Base-by-base conservation (phyloP, 2,113 vertebrate species). In the Sciurus niger region DNA sequence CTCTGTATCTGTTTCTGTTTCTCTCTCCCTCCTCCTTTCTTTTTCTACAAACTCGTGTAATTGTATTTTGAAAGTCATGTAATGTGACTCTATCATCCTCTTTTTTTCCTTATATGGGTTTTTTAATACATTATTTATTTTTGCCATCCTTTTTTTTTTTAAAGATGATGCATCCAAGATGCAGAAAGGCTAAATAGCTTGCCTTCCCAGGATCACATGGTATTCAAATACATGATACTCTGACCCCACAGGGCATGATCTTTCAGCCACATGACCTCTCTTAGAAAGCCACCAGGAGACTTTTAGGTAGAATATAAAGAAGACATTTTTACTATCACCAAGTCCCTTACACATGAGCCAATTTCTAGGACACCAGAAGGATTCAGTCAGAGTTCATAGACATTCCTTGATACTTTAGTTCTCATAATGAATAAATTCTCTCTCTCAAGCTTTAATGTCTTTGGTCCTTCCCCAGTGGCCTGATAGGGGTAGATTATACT, bases 301-400 rank as follows among this genome's bases (percentile, higher is more conserved):
- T 68, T 30, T 84, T 18, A 55, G 28, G 32, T n/a, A 25, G 20
- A 60, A 58, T 22, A 1, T 79, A 37, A 89, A 84, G 93, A 24
- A 63, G 53, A 67, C 37, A 40, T 13, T 7, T 37, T 67, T 79
- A 87, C n/a, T 32, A 80, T 16, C 37, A 34, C 63, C 24, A 78
- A 82, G 37, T 86, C 68, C 40, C 48, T 12, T 28, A n/a, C 34
- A 80, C 40, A 20, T 80, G 65, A 93, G 55, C 67, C 85, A 74
- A 85, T 48, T 32, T 11, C 12, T 76, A 68, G 32, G 10, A 30
- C n/a, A 25, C 4, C 37, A 40, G 43, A 46, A 37, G 97, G 98
- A 98, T 99, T 99, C 99, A 98, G 67, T 46, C n/a, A 98, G 98
- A 98, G 99, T 99, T 98, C 98, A 98, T 90, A 97, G 98, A 99